Evolutionary conservation across 2,113 vertebrate genomes (phyloP).

Genomic region (Strigops habroptila): DNA sequence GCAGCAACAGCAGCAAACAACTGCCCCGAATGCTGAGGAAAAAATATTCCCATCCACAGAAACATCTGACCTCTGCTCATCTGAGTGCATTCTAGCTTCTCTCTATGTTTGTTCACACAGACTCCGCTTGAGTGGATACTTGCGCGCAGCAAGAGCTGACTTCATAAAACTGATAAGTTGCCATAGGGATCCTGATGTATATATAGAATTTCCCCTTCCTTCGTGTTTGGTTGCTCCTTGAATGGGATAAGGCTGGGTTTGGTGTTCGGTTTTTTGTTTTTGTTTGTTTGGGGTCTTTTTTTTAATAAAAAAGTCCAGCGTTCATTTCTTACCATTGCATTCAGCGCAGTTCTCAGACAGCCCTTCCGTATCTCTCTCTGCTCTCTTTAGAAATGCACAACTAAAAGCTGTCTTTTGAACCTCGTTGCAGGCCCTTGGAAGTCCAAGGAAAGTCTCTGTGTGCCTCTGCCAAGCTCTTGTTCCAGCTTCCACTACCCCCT

Average conservation of each 20-base stretch:
- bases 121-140: not conserved
- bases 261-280: not conserved
- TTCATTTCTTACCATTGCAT: not conserved
- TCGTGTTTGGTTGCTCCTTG: not conserved
- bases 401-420: not conserved
- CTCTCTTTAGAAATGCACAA: not conserved
- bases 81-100: not conserved
- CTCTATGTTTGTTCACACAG: not conserved
- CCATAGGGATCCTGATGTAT: not conserved
- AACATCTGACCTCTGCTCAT: not conserved
- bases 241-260: not conserved
- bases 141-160: not conserved
- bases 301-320: not conserved
- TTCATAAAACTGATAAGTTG: not conserved
- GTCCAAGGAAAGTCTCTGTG: rapidly evolving
- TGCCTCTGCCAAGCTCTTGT: not conserved
- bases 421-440: not conserved
- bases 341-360: not conserved
- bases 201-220: not conserved
- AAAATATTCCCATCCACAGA: not conserved
- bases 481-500: not conserved
- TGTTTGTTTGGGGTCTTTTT: not conserved
- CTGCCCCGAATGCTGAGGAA: not conserved
- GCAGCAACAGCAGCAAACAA: not conserved
- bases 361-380: not conserved